A percentile compares a stretch with the other conserved stretches of the same genome.
phyloP scores from a whole-genome alignment of 1,140 invertebrate genomes.

The Dolichoris vasculosae region DNA sequence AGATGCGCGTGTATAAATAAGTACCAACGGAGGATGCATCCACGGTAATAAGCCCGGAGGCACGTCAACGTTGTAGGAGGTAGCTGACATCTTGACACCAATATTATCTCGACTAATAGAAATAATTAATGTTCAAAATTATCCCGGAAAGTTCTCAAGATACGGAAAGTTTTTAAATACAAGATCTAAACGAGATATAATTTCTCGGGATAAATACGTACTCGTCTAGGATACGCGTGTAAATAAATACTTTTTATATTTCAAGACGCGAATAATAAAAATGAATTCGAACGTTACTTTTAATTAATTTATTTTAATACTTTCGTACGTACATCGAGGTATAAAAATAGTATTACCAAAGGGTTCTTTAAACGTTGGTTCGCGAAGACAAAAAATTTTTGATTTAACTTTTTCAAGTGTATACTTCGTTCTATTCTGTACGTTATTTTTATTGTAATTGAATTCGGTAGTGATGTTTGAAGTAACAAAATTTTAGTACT shows the following conservation, averaged over 20 bases:
- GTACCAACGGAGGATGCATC: neutral
- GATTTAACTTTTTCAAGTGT: neutral
- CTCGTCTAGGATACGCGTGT: too few relatives aligned
- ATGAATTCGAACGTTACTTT: too few relatives aligned
- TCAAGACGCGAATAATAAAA: too few relatives aligned
- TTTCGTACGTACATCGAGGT: too few relatives aligned
- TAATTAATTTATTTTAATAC: too few relatives aligned
- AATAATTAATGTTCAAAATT: neutral
- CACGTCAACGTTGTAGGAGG: neutral
- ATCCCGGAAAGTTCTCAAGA: neutral
- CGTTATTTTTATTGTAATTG: neutral
- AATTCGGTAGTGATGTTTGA: neutral
- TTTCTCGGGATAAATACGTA: neutral
- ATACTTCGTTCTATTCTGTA: neutral
- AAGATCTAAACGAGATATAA: neutral
- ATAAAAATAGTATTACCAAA: too few relatives aligned
- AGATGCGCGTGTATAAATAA: neutral
- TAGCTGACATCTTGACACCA: neutral
- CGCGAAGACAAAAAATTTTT: too few relatives aligned
- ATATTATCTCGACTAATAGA: constrained; percentile 8
- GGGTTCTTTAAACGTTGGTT: too few relatives aligned
- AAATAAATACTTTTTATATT: too few relatives aligned
- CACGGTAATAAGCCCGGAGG: neutral
- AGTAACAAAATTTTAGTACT: neutral
- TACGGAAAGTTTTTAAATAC: neutral